Conservation (phyloP, 2,113 vertebrate species). For the Centropus bengalensis region DNA sequence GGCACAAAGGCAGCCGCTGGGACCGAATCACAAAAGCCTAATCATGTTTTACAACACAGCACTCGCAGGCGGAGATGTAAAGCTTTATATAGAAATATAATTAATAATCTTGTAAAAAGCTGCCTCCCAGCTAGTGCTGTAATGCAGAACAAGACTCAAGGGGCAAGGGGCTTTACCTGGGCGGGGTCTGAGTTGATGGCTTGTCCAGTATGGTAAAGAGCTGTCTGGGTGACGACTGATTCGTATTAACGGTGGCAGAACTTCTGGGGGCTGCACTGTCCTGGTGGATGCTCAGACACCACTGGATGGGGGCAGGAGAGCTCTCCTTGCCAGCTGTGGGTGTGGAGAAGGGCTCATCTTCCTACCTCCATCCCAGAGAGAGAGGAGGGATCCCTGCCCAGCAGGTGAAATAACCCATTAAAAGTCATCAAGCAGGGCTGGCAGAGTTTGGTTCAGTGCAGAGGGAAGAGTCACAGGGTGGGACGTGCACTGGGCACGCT, state of each 20-base stretch:
- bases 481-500: too few relatives aligned
- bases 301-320: neutral
- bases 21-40: neutral
- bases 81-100: neutral
- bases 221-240: too few relatives aligned
- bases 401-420: neutral
- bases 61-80: neutral
- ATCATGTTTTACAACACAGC: accelerated
- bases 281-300: accelerated
- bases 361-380: neutral
- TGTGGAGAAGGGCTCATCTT: neutral
- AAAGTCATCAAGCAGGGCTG: neutral
- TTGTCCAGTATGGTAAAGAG: neutral
- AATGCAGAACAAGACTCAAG: neutral
- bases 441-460: too few relatives aligned
- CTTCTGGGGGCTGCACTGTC: neutral
- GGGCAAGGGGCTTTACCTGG: neutral
- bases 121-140: neutral
- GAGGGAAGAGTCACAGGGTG: too few relatives aligned
- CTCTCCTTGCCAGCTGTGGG: neutral
- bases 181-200: neutral
- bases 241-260: neutral
- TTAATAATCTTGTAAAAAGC: neutral
- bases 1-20: accelerated
- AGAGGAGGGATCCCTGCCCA: neutral